These are phyloP conservation scores for Bufo gargarizans DNA, from an alignment of 2,113 vertebrate species.

Conservation along the genomic window DNA sequence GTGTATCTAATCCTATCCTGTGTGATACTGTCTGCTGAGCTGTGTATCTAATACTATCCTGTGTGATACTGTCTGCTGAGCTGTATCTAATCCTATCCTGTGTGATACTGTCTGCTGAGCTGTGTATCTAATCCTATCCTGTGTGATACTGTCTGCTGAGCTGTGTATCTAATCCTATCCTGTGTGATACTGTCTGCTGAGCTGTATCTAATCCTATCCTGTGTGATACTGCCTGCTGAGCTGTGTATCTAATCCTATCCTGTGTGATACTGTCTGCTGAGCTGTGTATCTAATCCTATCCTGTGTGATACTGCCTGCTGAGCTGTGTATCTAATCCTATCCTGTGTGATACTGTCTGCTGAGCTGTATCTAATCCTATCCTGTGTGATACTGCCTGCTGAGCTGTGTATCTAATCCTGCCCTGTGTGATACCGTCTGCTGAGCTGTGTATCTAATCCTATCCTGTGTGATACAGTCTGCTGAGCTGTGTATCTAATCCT, in stretches of 20 bases:
- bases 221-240: not conserved
- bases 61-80: not conserved
- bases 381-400: not conserved
- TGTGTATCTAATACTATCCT: not conserved
- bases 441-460: not conserved
- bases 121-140: not conserved
- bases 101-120: not conserved
- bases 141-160: not conserved
- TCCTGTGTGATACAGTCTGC: not conserved
- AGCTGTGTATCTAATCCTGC: not conserved
- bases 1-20: too few relatives aligned
- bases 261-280: not conserved
- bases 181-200: not conserved
- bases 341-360: not conserved
- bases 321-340: not conserved
- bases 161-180: not conserved
- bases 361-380: not conserved
- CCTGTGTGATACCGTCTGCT: not conserved
- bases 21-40: not conserved
- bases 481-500: not conserved
- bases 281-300: not conserved
- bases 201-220: not conserved
- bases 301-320: not conserved
- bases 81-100: not conserved
- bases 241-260: not conserved